Percentiles rank a stretch among this genome's conserved stretches.
Evolutionary conservation across 2,797 vertebrate species (phyloP).

Genomic region (Catamblyrhynchus diadema): DNA sequence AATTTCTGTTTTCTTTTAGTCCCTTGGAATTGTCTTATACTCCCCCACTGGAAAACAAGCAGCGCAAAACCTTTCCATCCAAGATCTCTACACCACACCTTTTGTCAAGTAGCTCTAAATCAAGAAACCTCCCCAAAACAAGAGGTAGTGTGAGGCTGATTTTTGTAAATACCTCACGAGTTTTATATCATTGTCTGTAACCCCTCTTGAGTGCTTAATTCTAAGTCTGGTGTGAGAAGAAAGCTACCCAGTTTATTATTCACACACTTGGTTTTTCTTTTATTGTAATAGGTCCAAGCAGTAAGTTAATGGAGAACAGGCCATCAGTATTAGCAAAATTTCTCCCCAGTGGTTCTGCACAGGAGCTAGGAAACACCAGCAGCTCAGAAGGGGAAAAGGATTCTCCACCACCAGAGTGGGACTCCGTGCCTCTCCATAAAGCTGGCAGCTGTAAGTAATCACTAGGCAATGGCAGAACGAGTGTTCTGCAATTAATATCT

Average conservation of each 20-base stretch:
- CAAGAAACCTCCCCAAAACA: slow-evolving; percentile 83
- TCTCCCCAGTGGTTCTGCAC: slow-evolving; percentile 79
- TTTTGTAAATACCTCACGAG: background rate
- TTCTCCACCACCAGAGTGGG: slow-evolving; percentile 93
- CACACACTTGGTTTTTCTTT: background rate
- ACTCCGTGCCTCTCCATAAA: slow-evolving; percentile 85
- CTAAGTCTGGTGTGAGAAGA: background rate
- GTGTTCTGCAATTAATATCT: background rate
- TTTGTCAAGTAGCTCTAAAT: slow-evolving; percentile 80
- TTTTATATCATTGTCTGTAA: background rate
- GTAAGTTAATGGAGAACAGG: slow-evolving; percentile 85
- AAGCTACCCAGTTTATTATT: background rate
- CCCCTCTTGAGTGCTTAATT: background rate
- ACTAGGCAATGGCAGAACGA: background rate
- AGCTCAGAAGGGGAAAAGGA: slow-evolving; percentile 98
- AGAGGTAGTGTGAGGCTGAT: slow-evolving; percentile 75
- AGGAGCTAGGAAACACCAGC: slow-evolving; percentile 91
- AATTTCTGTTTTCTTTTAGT: slow-evolving; percentile 71
- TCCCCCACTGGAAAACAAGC: slow-evolving; percentile 89
- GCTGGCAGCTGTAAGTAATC: slow-evolving; percentile 85
- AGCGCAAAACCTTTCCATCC: slow-evolving; percentile 86
- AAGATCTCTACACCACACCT: slow-evolving; percentile 81
- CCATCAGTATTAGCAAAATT: slow-evolving; percentile 83
- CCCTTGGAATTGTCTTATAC: slow-evolving; percentile 90
- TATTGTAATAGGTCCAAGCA: slow-evolving; percentile 69